phyloP scores from a whole-genome alignment of 2,113 vertebrate species.

The Micromys minutus region DNA sequence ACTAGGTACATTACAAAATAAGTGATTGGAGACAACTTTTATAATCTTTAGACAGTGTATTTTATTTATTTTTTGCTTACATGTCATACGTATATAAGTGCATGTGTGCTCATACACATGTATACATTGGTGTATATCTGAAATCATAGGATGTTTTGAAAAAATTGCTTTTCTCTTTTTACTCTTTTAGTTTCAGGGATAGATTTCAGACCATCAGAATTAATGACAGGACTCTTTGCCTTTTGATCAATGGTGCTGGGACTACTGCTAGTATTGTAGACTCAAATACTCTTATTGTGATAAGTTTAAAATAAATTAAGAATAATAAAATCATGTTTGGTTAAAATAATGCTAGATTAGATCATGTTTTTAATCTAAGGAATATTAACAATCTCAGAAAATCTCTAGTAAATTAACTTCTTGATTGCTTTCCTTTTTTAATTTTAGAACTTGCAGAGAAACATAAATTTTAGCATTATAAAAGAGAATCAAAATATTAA shows the following conservation, averaged over 20 bases:
- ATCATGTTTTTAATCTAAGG: neutral
- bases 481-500: neutral
- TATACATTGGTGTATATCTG: no score
- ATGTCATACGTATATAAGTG: no score
- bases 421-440: neutral
- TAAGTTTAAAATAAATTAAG: neutral
- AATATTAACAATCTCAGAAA: neutral
- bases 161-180: neutral
- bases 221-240: no score
- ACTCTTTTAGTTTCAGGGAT: neutral
- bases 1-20: neutral
- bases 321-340: neutral
- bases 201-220: neutral
- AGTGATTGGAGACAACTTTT: neutral
- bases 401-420: neutral
- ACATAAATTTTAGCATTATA: neutral
- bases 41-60: neutral
- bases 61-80: neutral
- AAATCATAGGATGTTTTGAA: neutral
- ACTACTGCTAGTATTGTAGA: neutral
- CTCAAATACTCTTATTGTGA: neutral
- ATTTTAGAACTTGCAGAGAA: neutral
- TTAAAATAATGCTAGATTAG: neutral
- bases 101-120: neutral
- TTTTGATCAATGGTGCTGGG: neutral